These are phyloP conservation scores for Perccottus glenii DNA, from an alignment of 2,113 vertebrate species.

Conservation along the genomic window DNA sequence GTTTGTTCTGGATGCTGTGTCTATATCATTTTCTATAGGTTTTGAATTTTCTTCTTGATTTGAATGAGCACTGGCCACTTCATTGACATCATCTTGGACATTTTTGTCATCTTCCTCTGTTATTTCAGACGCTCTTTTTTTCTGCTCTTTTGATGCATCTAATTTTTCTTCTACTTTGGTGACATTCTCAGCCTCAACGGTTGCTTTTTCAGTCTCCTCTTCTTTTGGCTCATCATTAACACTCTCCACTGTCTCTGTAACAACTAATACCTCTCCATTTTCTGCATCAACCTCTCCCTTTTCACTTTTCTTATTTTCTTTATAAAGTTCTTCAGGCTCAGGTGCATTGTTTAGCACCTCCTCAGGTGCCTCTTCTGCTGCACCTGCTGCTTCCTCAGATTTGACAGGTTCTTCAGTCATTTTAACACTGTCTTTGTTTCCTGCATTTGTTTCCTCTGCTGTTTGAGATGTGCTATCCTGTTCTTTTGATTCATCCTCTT, in stretches of 20 bases:
- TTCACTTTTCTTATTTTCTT: background rate
- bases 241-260: background rate
- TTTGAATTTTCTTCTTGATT: slow-evolving; percentile 9
- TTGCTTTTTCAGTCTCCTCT: slow-evolving; percentile 5
- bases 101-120: slow-evolving; percentile 14
- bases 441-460: slow-evolving; percentile 19
- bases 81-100: background rate
- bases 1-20: background rate
- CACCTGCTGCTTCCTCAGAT: slow-evolving; percentile 23
- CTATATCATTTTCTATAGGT: background rate
- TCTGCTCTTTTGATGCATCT: slow-evolving; percentile 11
- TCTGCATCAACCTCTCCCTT: slow-evolving; percentile 49
- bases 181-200: slow-evolving; percentile 6
- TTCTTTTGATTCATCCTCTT: background rate
- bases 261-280: slow-evolving; percentile 47
- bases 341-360: rapidly evolving
- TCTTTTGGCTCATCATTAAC: slow-evolving; percentile 14
- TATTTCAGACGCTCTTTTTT: background rate
- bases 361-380: background rate
- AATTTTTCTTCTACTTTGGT: background rate
- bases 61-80: background rate
- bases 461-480: slow-evolving; percentile 14
- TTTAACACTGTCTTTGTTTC: slow-evolving; percentile 7
- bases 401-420: slow-evolving; percentile 17
- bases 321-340: slow-evolving; percentile 6